Evolutionary conservation across 2,888 invertebrate species (phyloP).

Genomic region (Trachelus troglodyta): DNA sequence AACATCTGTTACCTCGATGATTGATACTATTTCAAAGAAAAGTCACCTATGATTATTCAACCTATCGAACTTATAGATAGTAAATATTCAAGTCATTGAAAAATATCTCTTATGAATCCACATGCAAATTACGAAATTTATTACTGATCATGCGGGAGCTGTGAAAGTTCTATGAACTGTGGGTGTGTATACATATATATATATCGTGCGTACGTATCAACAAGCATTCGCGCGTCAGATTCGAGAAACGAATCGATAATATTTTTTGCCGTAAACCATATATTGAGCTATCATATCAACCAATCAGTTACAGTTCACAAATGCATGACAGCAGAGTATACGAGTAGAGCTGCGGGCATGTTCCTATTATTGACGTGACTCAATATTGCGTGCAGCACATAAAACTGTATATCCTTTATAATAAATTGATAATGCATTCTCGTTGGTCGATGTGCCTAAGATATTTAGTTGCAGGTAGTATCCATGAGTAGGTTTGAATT

Average conservation of each 20-base stretch:
- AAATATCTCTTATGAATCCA: too few relatives aligned
- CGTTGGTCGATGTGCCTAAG: not conserved
- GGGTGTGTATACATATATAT: too few relatives aligned
- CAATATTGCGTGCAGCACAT: not conserved
- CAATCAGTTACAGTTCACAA: not conserved
- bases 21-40: not conserved
- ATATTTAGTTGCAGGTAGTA: not conserved
- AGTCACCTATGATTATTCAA: not conserved
- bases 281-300: not conserved
- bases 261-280: not conserved
- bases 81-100: too few relatives aligned
- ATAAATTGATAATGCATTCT: not conserved
- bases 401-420: not conserved
- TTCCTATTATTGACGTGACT: not conserved
- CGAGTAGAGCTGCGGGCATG: not conserved
- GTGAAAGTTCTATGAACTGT: not conserved
- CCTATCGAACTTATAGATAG: too few relatives aligned
- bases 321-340: not conserved
- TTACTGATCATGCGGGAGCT: not conserved
- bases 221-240: not conserved
- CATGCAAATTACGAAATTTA: not conserved
- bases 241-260: not conserved
- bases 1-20: not conserved
- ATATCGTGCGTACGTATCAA: not conserved
- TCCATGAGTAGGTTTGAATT: slow-evolving; percentile 16